phyloP scores from a whole-genome alignment of 2,113 vertebrate genomes.

The Tursiops truncatus region DNA sequence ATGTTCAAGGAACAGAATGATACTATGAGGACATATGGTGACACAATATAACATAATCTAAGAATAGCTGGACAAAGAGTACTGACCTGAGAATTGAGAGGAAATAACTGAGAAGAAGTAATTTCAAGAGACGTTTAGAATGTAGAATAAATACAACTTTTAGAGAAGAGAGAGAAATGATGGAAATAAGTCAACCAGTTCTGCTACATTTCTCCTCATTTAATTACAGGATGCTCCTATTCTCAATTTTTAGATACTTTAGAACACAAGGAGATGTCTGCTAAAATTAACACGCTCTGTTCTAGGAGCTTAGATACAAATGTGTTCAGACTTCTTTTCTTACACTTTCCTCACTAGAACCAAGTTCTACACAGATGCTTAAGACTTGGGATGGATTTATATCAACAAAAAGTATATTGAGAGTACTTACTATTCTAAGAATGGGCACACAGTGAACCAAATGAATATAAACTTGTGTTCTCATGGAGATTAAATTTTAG shows the following conservation, averaged over 20 bases:
- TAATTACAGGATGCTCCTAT: background rate
- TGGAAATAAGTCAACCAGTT: background rate
- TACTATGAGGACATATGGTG: background rate
- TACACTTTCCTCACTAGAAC: background rate
- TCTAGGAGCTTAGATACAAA: background rate
- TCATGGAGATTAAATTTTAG: background rate
- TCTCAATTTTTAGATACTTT: background rate
- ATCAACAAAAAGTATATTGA: background rate
- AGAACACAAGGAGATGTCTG: background rate
- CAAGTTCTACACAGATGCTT: background rate
- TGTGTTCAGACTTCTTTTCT: background rate
- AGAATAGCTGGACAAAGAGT: background rate
- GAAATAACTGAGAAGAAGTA: background rate
- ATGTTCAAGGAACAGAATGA: background rate
- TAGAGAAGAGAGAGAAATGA: background rate
- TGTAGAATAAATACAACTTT: background rate
- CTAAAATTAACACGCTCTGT: slow-evolving; percentile 5
- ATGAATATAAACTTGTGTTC: background rate
- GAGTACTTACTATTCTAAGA: background rate
- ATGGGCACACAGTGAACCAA: background rate
- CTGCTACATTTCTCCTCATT: background rate
- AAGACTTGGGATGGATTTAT: background rate
- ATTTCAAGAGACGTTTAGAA: background rate
- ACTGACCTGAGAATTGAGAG: background rate
- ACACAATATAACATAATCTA: background rate